A percentile compares a stretch with the other conserved stretches of the same genome.
Conservation (phyloP, 2,797 vertebrate species). For the Thamnophis elegans region DNA sequence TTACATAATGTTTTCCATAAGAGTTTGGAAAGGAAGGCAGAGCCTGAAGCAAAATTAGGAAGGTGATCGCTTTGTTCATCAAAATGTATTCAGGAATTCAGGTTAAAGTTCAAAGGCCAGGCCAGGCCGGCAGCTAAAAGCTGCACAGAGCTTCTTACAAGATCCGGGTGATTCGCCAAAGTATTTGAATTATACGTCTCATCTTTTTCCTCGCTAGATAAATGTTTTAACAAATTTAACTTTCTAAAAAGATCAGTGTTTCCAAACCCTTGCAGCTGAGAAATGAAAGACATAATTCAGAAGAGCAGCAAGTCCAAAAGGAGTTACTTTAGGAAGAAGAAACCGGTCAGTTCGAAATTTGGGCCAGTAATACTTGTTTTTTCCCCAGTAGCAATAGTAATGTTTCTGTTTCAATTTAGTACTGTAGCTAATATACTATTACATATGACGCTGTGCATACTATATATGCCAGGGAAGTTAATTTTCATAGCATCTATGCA, state of each 20-base stretch:
- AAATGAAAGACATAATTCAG: not conserved
- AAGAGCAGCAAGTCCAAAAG: not conserved
- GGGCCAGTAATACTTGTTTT: slow-evolving; percentile 1
- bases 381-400: slow-evolving; percentile 46
- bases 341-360: rapidly evolving
- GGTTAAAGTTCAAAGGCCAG: rapidly evolving
- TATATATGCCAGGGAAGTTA: not conserved
- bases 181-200: slow-evolving; percentile 21
- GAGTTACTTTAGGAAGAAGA: not conserved
- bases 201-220: rapidly evolving
- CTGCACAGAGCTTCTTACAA: slow-evolving; percentile 1
- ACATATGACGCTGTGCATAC: not conserved
- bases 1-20: not conserved
- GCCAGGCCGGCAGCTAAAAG: rapidly evolving
- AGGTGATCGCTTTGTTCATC: rapidly evolving
- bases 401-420: slow-evolving; percentile 12
- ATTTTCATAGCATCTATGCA: slow-evolving; percentile 45
- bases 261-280: not conserved
- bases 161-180: slow-evolving; percentile 45
- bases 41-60: slow-evolving; percentile 1
- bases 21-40: not conserved
- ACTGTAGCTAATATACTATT: not conserved
- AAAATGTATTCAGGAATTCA: slow-evolving; percentile 34
- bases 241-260: not conserved
- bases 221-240: slow-evolving; percentile 27